phyloP scores from a whole-genome alignment of 2,113 vertebrate species.

The Tretioscincus oriximinensis region DNA sequence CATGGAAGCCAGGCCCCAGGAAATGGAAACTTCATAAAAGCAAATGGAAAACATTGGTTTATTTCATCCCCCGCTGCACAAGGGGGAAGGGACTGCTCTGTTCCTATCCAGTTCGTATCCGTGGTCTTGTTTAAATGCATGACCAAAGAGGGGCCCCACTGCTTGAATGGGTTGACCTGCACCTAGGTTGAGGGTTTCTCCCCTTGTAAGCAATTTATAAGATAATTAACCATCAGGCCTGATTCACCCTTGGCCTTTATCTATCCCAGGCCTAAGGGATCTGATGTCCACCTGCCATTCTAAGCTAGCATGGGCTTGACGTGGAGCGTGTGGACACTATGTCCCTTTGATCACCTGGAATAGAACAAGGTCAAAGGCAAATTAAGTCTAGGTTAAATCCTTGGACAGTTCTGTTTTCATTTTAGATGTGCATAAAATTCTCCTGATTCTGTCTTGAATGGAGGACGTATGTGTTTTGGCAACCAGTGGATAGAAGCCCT shows the following conservation, averaged over 20 bases:
- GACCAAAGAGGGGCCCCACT: neutral
- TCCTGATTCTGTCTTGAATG: neutral
- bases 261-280: too few relatives aligned
- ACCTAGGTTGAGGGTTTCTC: too few relatives aligned
- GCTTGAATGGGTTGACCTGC: neutral
- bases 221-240: too few relatives aligned
- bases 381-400: neutral
- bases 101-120: neutral
- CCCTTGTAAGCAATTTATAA: neutral
- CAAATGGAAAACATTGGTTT: neutral
- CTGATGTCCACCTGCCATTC: too few relatives aligned
- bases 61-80: neutral
- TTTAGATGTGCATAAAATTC: neutral
- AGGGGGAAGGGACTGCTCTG: too few relatives aligned
- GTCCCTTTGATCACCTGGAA: neutral
- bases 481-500: neutral
- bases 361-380: neutral
- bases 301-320: too few relatives aligned
- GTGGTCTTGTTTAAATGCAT: neutral
- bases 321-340: too few relatives aligned
- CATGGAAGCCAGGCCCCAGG: neutral
- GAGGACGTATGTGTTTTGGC: neutral
- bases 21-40: constrained; percentile 20
- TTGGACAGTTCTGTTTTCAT: neutral
- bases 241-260: too few relatives aligned